These are phyloP conservation scores for Mormyrops attenuatus DNA, from an alignment of 2,797 vertebrate species.

Conservation along the genomic window DNA sequence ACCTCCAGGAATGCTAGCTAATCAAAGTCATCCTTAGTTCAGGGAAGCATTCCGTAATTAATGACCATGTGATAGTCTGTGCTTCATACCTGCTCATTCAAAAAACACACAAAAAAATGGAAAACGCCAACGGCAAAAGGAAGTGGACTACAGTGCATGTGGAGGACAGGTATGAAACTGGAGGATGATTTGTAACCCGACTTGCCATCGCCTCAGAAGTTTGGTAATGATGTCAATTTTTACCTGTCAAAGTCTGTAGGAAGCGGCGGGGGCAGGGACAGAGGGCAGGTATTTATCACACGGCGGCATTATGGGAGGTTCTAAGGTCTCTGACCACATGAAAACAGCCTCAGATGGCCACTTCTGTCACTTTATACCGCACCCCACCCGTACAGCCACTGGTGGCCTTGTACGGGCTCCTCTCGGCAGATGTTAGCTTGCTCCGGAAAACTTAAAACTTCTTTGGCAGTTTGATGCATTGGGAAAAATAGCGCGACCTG, in stretches of 20 bases:
- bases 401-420: not conserved
- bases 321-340: not conserved
- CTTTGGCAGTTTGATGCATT: not conserved
- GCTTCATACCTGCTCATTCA: not conserved
- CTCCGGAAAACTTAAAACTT: not conserved
- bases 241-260: slow-evolving; percentile 5
- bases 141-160: not conserved
- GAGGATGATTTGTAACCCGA: not conserved
- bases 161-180: not conserved
- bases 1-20: not conserved
- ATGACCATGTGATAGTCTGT: not conserved
- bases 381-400: not conserved
- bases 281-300: not conserved
- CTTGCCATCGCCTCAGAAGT: not conserved
- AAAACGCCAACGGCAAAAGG: not conserved
- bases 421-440: not conserved
- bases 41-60: not conserved
- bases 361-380: not conserved
- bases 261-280: not conserved
- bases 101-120: not conserved
- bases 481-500: not conserved
- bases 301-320: not conserved
- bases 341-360: not conserved
- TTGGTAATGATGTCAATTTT: slow-evolving; percentile 26
- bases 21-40: not conserved